A percentile compares a stretch with the other conserved stretches of the same genome.
These are phyloP conservation scores for Arothron firmamentum DNA, from an alignment of 2,113 vertebrate genomes.

Conservation along the genomic window DNA sequence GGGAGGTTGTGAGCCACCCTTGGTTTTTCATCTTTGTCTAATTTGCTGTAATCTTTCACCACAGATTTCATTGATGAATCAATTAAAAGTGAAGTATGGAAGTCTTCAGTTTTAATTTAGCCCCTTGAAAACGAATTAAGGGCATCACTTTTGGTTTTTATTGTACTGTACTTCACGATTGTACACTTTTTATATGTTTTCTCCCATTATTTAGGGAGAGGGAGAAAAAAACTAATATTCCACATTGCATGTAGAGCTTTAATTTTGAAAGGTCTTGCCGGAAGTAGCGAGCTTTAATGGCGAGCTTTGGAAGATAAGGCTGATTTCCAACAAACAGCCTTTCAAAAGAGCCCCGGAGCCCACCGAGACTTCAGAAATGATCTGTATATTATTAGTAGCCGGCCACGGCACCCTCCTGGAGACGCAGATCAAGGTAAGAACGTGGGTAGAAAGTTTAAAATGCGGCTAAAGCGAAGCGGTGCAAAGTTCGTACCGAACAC, in stretches of 20 bases:
- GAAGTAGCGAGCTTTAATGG: background rate
- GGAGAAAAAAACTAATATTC: too few relatives aligned
- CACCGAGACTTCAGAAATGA: constrained; percentile 51
- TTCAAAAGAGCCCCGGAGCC: rapidly evolving
- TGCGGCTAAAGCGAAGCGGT: background rate
- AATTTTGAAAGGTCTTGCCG: constrained; percentile 39
- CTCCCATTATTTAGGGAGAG: too few relatives aligned
- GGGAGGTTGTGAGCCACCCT: too few relatives aligned
- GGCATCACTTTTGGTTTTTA: too few relatives aligned
- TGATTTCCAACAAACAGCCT: rapidly evolving
- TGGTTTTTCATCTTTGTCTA: too few relatives aligned
- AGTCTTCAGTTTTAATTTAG: too few relatives aligned
- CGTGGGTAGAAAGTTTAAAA: background rate
- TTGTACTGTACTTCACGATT: too few relatives aligned
- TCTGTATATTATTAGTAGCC: constrained; percentile 79
- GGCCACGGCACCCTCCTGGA: constrained; percentile 78
- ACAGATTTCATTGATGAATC: too few relatives aligned
- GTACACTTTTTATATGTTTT: too few relatives aligned
- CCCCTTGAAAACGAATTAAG: too few relatives aligned
- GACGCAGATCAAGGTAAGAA: constrained; percentile 75
- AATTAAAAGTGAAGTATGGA: too few relatives aligned
- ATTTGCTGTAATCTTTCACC: too few relatives aligned
- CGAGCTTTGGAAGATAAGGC: background rate
- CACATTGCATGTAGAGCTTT: constrained; percentile 13
- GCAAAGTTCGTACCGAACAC: constrained; percentile 29